Evolutionary conservation across 2,888 invertebrate species (phyloP).

Genomic region (Pterostichus madidus): DNA sequence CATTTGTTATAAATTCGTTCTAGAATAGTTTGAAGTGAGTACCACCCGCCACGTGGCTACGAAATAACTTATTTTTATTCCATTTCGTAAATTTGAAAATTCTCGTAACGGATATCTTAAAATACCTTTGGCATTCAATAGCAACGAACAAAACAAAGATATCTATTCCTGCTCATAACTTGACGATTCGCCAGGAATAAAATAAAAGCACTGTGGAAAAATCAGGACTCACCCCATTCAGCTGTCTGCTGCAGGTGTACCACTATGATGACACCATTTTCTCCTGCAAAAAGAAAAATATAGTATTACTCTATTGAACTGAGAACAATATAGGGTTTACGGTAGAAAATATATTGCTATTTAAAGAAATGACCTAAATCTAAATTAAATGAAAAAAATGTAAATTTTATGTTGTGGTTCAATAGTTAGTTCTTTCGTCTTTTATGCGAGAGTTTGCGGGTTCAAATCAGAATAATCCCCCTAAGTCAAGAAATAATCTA

Average conservation of each 20-base stretch:
- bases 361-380: too few species aligned
- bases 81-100: constrained; percentile 42
- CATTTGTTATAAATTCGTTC: too few species aligned
- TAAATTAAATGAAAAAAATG: too few species aligned
- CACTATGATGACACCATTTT: neutral
- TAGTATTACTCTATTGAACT: neutral
- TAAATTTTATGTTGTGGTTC: too few species aligned
- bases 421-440: too few species aligned
- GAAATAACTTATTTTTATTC: constrained; percentile 20
- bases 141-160: constrained; percentile 47
- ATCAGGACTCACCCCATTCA: constrained; percentile 10
- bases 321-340: too few species aligned
- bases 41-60: neutral
- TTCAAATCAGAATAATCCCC: too few species aligned
- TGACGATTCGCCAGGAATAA: constrained; percentile 27
- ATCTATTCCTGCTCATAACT: constrained; percentile 49
- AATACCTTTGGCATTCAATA: constrained; percentile 51
- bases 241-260: neutral
- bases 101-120: constrained; percentile 38
- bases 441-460: too few species aligned
- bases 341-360: too few species aligned
- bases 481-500: too few species aligned
- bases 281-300: neutral
- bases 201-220: neutral
- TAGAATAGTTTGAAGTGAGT: too few species aligned